Conservation (phyloP, 1,140 invertebrate genomes). For the Dicyema japonicum region DNA sequence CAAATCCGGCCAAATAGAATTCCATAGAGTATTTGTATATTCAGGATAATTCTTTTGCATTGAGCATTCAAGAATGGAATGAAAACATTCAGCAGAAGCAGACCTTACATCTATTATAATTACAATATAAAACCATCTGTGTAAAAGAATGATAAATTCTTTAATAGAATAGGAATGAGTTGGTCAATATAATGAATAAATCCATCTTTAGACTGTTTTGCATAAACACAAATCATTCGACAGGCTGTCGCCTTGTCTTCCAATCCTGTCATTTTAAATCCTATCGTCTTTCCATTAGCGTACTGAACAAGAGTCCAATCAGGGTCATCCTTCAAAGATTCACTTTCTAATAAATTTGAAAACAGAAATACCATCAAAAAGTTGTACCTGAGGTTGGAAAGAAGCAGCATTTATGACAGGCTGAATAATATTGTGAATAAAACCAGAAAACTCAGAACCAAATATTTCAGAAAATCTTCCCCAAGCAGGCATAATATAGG, state of each 20-base stretch:
- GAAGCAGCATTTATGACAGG: slow-evolving; percentile 70
- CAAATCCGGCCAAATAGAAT: slow-evolving; percentile 54
- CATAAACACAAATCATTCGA: slow-evolving; percentile 94
- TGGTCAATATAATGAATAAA: slow-evolving; percentile 41
- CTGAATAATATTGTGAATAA: slow-evolving; percentile 78
- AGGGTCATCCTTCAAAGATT: slow-evolving; percentile 32
- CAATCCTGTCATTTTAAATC: slow-evolving; percentile 32
- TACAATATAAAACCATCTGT: no score
- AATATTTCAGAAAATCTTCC: slow-evolving; percentile 86
- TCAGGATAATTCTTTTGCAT: no score
- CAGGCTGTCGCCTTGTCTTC: slow-evolving; percentile 96
- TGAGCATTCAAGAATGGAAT: no score
- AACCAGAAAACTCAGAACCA: slow-evolving; percentile 67
- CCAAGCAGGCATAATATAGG: slow-evolving; percentile 92
- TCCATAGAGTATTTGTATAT: slow-evolving; percentile 55
- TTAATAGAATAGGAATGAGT: neutral
- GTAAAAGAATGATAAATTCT: neutral
- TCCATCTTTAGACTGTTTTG: slow-evolving; percentile 68
- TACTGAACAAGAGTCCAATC: slow-evolving; percentile 92
- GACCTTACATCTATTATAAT: no score
- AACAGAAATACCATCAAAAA: slow-evolving; percentile 42
- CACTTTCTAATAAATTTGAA: neutral
- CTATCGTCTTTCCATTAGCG: slow-evolving; percentile 41
- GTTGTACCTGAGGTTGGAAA: slow-evolving; percentile 77
- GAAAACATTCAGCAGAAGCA: no score